Percentiles rank a stretch among this genome's conserved stretches.
Conservation (phyloP, 2,888 invertebrate genomes). For the Eupelmus urozonus region DNA sequence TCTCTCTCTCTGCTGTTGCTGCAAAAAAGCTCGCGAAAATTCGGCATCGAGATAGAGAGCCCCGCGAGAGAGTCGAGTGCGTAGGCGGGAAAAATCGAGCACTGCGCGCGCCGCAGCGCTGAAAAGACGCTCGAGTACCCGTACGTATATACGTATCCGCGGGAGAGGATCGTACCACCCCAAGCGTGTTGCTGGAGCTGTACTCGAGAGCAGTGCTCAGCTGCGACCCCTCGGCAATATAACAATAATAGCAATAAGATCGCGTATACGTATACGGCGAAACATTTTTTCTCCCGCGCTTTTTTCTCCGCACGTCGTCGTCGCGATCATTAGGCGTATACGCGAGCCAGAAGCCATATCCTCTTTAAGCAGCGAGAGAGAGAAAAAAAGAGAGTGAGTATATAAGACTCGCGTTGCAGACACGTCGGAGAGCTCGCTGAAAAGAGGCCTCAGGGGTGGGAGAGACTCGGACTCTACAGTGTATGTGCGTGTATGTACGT, state of each 20-base stretch:
- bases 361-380: background rate
- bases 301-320: conserved; percentile 6
- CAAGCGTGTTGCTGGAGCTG: too few species aligned
- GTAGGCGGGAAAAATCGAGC: conserved; percentile 29
- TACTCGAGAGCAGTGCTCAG: background rate
- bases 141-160: too few species aligned
- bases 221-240: background rate
- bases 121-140: conserved; percentile 54
- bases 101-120: conserved; percentile 35
- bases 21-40: conserved; percentile 7
- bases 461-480: background rate
- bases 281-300: background rate
- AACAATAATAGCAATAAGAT: conserved; percentile 46
- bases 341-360: background rate
- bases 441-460: conserved; percentile 13
- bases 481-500: background rate
- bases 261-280: background rate
- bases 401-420: conserved; percentile 9
- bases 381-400: background rate
- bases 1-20: too few species aligned
- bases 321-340: conserved; percentile 26
- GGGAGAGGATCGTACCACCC: too few species aligned
- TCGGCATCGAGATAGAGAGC: background rate
- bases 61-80: background rate
- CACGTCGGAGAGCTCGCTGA: conserved; percentile 12